Evolutionary conservation across 2,113 vertebrate species (phyloP).

Genomic region (Pelvicachromis taeniatus): DNA sequence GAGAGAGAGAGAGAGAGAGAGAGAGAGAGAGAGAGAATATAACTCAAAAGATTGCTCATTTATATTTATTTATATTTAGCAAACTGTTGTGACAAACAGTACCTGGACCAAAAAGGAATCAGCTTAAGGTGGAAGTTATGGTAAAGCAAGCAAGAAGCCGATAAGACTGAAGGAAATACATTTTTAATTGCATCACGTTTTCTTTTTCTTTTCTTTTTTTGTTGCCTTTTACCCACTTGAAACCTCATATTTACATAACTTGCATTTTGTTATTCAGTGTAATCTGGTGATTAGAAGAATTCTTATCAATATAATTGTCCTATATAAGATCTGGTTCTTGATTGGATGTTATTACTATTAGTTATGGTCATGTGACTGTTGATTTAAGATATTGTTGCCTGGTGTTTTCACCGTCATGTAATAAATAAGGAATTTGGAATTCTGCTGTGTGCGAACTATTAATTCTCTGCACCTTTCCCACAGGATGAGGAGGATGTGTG

Average conservation of each 20-base stretch:
- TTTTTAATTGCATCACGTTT: not conserved
- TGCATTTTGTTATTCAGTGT: not conserved
- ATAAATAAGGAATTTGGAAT: not conserved
- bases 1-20: too few relatives aligned
- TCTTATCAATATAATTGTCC: not conserved
- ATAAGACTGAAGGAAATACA: not conserved
- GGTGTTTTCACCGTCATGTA: not conserved
- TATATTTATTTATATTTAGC: not conserved
- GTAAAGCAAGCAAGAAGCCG: not conserved
- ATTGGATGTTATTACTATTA: not conserved
- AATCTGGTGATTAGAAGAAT: not conserved
- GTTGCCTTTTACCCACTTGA: not conserved
- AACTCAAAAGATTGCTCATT: rapidly evolving
- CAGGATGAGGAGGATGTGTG: not conserved
- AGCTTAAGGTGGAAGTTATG: not conserved
- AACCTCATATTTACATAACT: not conserved
- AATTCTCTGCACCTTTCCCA: not conserved
- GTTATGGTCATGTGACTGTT: not conserved
- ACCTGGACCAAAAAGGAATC: not conserved
- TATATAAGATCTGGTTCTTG: not conserved
- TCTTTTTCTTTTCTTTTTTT: not conserved
- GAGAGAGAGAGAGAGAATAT: too few relatives aligned
- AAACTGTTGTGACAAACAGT: not conserved
- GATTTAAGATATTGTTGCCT: not conserved
- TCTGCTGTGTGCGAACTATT: not conserved